These are phyloP conservation scores for Erythrolamprus reginae DNA, from an alignment of 2,113 vertebrate species.

Conservation along the genomic window DNA sequence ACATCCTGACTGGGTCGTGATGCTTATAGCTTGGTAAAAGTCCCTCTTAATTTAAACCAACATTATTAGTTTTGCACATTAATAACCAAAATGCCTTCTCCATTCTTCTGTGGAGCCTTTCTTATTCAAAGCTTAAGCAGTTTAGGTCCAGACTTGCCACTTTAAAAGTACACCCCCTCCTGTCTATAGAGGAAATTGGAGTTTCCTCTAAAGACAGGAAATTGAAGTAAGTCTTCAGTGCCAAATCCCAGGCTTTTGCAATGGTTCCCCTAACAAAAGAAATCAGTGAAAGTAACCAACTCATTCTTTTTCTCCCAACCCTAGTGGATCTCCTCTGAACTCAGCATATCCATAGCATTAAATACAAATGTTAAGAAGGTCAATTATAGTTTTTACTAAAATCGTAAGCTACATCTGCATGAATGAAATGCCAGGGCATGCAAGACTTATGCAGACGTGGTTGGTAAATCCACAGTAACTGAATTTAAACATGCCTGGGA, in stretches of 20 bases:
- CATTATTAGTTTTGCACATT: neutral
- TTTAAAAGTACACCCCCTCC: neutral
- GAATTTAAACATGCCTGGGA: too few species aligned
- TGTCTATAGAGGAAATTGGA: neutral
- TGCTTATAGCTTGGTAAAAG: conserved; percentile 61
- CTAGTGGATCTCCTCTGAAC: neutral
- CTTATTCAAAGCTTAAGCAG: neutral
- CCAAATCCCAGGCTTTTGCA: neutral
- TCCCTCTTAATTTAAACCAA: conserved; percentile 48
- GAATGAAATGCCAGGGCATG: neutral
- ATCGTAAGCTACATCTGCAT: accelerated
- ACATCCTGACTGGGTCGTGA: conserved; percentile 69
- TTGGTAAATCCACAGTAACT: too few species aligned
- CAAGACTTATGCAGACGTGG: neutral
- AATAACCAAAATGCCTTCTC: conserved; percentile 10
- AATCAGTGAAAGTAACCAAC: neutral
- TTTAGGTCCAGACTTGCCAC: neutral
- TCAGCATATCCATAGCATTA: neutral
- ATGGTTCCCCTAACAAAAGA: neutral
- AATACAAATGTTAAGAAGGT: neutral
- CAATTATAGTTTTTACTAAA: neutral
- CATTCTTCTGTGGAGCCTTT: neutral
- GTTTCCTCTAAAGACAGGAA: too few species aligned
- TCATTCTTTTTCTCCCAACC: neutral
- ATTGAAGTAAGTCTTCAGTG: too few species aligned